Evolutionary conservation across 2,113 vertebrate genomes (phyloP), one percentile per base, ranked within the genome.

Genomic region (Lampris megalopsis): DNA sequence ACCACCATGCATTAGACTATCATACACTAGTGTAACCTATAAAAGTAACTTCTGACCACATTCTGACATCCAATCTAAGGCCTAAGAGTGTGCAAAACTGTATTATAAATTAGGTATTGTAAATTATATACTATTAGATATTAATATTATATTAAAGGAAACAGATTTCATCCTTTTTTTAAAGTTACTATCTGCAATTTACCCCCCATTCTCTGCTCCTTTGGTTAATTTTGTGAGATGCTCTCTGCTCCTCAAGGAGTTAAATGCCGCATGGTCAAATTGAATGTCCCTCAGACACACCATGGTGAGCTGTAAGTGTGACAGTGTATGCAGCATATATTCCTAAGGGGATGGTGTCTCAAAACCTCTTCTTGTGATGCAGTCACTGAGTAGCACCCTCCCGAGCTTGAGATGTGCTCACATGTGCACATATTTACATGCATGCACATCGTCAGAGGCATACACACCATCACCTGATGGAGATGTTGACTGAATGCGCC

Each of bases 181-280:
- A 84, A 86, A 90, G 67, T 88, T 85, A 79, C 59, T 38, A 57
- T 75, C 47, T 10, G 4, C 10, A 9, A n/a, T n/a, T n/a, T 58
- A 75, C 57, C 63, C 68, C 67, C 66, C 48, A 75, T 58, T 60
- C 61, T 11, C 24, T 58, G 63, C 60, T 24, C 24, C 24, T 24
- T 24, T 37, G 54, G 40, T 68, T 13, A 8, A 40, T 54, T 24
- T 5, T 13, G 9, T 9, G 10, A 35, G n/a, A 7, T 10, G 48
- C 24, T 4, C 74, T 75, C 74, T 79, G 84, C 72, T 79, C 83
- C 89, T 82, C 64, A 90, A 87, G 86, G 53, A 88, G 88, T 90
- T 89, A 92, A 91, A 90, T 86, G 84, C 86, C 90, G 89, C 92
- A 90, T 93, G 90, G 89, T 82, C 88, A 87, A 81, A 86, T 91